Base-by-base conservation (phyloP, 2,113 vertebrate species). In the Salvelinus alpinus region DNA sequence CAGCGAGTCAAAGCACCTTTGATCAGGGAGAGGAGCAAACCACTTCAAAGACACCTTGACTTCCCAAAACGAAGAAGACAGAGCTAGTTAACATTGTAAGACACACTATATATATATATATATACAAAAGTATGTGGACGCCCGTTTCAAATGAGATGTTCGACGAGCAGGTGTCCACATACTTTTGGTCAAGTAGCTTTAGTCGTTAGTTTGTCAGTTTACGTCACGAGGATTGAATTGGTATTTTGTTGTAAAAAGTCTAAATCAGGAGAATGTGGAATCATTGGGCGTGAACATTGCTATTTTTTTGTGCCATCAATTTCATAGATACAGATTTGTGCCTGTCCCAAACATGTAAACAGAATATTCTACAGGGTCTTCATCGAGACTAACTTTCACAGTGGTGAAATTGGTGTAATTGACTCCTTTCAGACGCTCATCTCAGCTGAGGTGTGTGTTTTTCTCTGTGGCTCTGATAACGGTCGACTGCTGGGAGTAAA, bases 361-460 rank as follows among this genome's bases (percentile, higher is more conserved):
- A 79, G 81, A 76, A 74, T 78, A 77, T 81, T 77, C 57, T 73
- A 72, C 76, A 79, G 77, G 67, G 82, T 69, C 70, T 80, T 88
- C 89, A 89, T 89, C 83, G 12, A 62, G 72, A 29, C 57, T 34
- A 78, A 84, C 78, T 73, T 86, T 24, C 24, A 24, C 70, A 80
- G 82, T 66, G 70, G 78, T 81, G 90, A 85, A 85, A 85, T 85
- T 76, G 82, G 74, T 81, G 82, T 89, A 86, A 89, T 89, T 80
- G 80, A 76, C 78, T 80, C 24, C 77, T 84, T 79, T 72, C 75
- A 8, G 71, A 78, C 25, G 75, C 85, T 47, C 74, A 16, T 65
- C 71, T 65, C 54, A 78, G 64, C 54, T 69, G 2, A 62, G 34
- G 78, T 64, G 75, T 71, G n/a, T 27, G 76, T 74, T 69, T 87